Evolutionary conservation across 2,797 vertebrate genomes (phyloP), one percentile per base, ranked within the genome.

Genomic region (Aulostomus chinensis): DNA sequence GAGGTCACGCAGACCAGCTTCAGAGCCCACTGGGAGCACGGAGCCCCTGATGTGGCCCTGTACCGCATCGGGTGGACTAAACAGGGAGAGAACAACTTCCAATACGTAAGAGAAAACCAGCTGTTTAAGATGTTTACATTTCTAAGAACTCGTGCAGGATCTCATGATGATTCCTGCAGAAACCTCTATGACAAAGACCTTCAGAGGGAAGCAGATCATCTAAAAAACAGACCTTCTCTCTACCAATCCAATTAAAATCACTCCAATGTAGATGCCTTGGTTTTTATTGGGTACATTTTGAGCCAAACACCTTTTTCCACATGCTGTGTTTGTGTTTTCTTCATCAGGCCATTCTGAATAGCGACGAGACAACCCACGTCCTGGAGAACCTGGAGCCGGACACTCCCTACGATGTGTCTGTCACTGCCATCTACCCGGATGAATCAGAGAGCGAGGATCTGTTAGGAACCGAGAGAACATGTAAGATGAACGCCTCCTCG

Each of bases 361-460:
- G 76, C 2, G 94, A 98, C 16, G 94, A 95, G 17, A 94, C 89
- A 30, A 90, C 76, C 47, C 29, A 93, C 32, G 47, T 94, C 21
- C 90, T 99, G 86, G 92, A 94, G 79, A 86, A 94, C 73, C 70
- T 99, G 84, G 94, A 93, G 21, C 85, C 92, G 8, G 94, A 98
- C 76, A 95, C 94, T 0, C 81, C 91, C 33, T 99, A 99, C 22
- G 95, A 97, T 12, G 88, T 99, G 70, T 94, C 93, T 2, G 81
- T 99, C 40, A 97, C 96, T 10, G 97, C 95, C 36, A 97, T 99
- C 82, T 99, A 99, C 73, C 96, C 97, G 0, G 97, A 99, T 75
- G 97, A 99, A 68, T 95, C 96, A 1, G 97, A 99, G 84, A 99
- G 97, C 11, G 94, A 98, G 76, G 95, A 94, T 15, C 89, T 99